Evolutionary conservation across 2,797 vertebrate genomes (phyloP).

Genomic region (Schizothorax lantsangensis): DNA sequence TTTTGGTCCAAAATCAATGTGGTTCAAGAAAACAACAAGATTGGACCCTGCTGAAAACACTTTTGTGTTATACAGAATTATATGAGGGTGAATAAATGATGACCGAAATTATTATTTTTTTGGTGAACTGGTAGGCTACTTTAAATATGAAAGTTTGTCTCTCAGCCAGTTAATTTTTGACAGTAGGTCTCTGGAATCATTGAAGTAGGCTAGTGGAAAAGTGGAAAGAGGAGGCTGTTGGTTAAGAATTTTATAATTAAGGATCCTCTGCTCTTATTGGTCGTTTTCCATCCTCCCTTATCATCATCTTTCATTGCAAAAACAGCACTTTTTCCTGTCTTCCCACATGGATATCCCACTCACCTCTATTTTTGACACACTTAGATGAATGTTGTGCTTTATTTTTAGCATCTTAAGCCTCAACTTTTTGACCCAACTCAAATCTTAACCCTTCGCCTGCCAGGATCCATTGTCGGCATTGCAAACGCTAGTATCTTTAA

Average conservation of each 20-base stretch:
- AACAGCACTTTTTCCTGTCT: slow-evolving; percentile 5
- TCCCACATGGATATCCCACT: slow-evolving; percentile 34
- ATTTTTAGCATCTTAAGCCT: slow-evolving; percentile 30
- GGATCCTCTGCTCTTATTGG: slow-evolving; percentile 30
- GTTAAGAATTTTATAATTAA: slow-evolving; percentile 41
- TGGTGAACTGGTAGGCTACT: too few species aligned
- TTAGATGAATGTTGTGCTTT: background rate
- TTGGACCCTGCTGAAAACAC: background rate
- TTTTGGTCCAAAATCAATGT: background rate
- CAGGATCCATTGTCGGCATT: background rate
- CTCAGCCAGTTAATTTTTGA: background rate
- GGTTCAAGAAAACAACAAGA: background rate
- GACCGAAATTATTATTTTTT: background rate
- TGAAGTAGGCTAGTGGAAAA: slow-evolving; percentile 23
- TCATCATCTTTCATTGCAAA: slow-evolving; percentile 25
- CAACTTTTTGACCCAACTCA: slow-evolving; percentile 3
- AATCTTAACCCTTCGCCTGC: slow-evolving; percentile 24
- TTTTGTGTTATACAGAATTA: background rate
- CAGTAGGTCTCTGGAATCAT: background rate
- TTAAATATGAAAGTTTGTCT: background rate
- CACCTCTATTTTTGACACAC: background rate
- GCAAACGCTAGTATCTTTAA: background rate
- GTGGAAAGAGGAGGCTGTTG: slow-evolving; percentile 17
- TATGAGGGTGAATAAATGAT: background rate
- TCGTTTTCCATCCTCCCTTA: slow-evolving; percentile 24